Evolutionary conservation across 1,140 invertebrate genomes (phyloP).

Genomic region (Drosophila pectinifera): DNA sequence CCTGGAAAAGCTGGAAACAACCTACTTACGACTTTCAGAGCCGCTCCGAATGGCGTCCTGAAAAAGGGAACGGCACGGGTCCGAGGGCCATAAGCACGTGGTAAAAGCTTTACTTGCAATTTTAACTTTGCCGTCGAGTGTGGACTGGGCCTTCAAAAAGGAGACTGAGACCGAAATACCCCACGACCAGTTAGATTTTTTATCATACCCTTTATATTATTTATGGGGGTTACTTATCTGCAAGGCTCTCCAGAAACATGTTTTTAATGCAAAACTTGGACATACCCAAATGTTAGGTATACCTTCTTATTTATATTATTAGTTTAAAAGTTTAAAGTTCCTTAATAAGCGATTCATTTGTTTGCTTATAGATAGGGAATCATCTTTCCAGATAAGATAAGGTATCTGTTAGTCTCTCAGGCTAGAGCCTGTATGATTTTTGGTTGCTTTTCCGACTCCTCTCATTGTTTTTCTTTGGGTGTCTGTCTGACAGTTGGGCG

Average conservation of each 20-base stretch:
- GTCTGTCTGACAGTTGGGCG: slow-evolving; percentile 47
- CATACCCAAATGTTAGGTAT: too few relatives aligned
- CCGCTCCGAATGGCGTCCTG: slow-evolving; percentile 8
- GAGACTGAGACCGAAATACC: slow-evolving; percentile 39
- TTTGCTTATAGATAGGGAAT: too few relatives aligned
- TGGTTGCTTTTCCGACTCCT: slow-evolving; percentile 11
- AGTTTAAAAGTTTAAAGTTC: too few relatives aligned
- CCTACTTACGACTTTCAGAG: slow-evolving; percentile 65
- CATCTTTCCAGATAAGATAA: too few relatives aligned
- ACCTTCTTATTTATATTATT: too few relatives aligned
- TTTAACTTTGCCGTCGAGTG: slow-evolving; percentile 66
- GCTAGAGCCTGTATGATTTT: background rate
- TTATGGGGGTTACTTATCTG: background rate
- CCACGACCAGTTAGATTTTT: slow-evolving; percentile 16
- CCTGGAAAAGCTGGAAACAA: slow-evolving; percentile 58
- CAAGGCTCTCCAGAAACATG: too few relatives aligned
- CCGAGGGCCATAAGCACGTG: slow-evolving; percentile 67
- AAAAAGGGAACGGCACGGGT: background rate
- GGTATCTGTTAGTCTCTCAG: background rate
- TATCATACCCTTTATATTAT: slow-evolving; percentile 11
- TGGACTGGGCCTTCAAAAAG: slow-evolving; percentile 32
- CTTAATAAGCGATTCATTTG: too few relatives aligned
- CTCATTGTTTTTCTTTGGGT: slow-evolving; percentile 28
- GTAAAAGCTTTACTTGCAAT: slow-evolving; percentile 80
- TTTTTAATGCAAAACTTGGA: too few relatives aligned